Base-by-base conservation (phyloP, 2,797 vertebrate genomes). In the Pelodytes ibericus region DNA sequence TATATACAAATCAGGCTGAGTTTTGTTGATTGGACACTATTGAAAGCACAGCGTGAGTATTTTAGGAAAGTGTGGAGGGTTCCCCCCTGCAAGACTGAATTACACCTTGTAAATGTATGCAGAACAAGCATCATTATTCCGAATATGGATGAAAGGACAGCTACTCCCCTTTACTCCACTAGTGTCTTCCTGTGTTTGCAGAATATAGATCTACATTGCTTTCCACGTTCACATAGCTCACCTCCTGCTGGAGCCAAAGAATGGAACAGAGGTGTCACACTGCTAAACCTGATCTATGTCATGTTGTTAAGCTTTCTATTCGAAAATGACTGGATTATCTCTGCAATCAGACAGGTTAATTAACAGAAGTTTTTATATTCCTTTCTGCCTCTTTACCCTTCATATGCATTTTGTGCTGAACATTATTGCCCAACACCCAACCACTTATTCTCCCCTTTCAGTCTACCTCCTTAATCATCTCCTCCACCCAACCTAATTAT, bases 191-290 rank as follows among this genome's bases (percentile, higher is more conserved):
- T 69, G 7, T 61, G 60, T 81, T 82, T 86, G 68, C 77, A 79
- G 80, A 84, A 84, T 65, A 25, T 74, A 83, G 74, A 68, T 81
- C 73, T 83, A 59, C 83, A 72, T 80, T 76, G 60, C 79, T 67
- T 83, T 72, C 80, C 72, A 57, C 78, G 82, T 79, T 61, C 82
- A 79, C 82, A 86, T 57, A 77, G 75, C 41, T 80, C 83, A 80
- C 71, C 84, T 82, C 84, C 87, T 78, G 84, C 87, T 81, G 80
- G 3, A 86, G 71, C 62, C 70, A 60, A 75, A 86, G 83, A 84
- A 87, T 72, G 75, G 75, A 86, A 83, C 56, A 80, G 71, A 84
- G 75, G 80, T 83, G 77, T 75, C 83, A 86, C 27, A 79, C 77
- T 71, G 82, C 79, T 82, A 74, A 84, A 85, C 79, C 80, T 80